phyloP scores from a whole-genome alignment of 2,797 vertebrate genomes.

The Euphonia xanthogaster region DNA sequence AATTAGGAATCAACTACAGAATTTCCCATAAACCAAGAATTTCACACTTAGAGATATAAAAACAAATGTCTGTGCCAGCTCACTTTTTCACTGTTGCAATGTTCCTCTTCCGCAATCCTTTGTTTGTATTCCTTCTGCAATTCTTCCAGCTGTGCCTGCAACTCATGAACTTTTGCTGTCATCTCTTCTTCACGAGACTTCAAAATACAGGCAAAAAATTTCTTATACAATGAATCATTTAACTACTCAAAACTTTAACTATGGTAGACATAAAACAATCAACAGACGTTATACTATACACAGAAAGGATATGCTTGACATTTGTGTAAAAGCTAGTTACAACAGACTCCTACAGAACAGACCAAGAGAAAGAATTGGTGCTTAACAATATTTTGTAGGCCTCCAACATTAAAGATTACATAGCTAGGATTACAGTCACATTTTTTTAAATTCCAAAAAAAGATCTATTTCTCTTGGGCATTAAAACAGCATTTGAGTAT shows the following conservation, averaged over 20 bases:
- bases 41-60: background rate
- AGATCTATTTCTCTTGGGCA: background rate
- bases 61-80: background rate
- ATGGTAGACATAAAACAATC: background rate
- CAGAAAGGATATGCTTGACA: background rate
- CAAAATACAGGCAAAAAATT: background rate
- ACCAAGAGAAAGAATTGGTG: background rate
- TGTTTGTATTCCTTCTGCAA: constrained; percentile 73
- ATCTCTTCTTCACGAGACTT: constrained; percentile 96
- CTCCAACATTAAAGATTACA: background rate
- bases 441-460: background rate
- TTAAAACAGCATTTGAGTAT: rapidly evolving
- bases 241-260: background rate
- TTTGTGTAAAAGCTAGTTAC: background rate
- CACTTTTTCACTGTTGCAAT: constrained; percentile 77
- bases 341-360: background rate
- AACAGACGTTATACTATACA: background rate
- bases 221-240: background rate
- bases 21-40: background rate
- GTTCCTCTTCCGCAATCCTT: constrained; percentile 54
- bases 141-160: constrained; percentile 88
- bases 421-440: background rate
- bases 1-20: background rate
- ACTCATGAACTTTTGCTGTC: constrained; percentile 87
- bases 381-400: background rate